Percentiles rank a stretch among this genome's conserved stretches.
Conservation (phyloP, 2,797 vertebrate genomes). For the Megalops cyprinoides region DNA sequence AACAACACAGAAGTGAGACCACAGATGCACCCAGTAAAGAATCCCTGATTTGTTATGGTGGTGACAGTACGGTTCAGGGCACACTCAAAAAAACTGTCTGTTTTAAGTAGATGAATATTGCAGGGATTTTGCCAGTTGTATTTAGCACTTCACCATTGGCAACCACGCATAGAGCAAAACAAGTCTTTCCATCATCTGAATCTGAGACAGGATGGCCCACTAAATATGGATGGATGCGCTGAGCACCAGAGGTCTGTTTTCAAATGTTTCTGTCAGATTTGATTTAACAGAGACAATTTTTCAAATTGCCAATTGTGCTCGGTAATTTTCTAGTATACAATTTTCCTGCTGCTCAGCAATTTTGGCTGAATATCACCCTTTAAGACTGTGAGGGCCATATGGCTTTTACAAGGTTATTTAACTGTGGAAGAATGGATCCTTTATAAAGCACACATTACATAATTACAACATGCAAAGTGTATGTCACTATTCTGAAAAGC, state of each 20-base stretch:
- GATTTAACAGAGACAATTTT: slow-evolving; percentile 5
- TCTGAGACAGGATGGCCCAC: not conserved
- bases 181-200: not conserved
- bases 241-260: not conserved
- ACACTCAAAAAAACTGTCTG: not conserved
- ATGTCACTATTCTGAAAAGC: not conserved
- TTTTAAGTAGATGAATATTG: not conserved
- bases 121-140: not conserved
- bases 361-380: not conserved
- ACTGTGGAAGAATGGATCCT: not conserved
- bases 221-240: not conserved
- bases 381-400: not conserved
- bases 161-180: not conserved
- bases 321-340: slow-evolving; percentile 8
- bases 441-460: not conserved
- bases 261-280: slow-evolving; percentile 9
- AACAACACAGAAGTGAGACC: not conserved
- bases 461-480: not conserved
- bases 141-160: not conserved
- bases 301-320: slow-evolving; percentile 16
- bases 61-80: not conserved
- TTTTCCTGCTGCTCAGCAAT: slow-evolving; percentile 10
- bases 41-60: not conserved
- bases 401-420: not conserved
- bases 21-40: not conserved